phyloP scores from a whole-genome alignment of 2,113 vertebrate genomes.

The Osmerus mordax region DNA sequence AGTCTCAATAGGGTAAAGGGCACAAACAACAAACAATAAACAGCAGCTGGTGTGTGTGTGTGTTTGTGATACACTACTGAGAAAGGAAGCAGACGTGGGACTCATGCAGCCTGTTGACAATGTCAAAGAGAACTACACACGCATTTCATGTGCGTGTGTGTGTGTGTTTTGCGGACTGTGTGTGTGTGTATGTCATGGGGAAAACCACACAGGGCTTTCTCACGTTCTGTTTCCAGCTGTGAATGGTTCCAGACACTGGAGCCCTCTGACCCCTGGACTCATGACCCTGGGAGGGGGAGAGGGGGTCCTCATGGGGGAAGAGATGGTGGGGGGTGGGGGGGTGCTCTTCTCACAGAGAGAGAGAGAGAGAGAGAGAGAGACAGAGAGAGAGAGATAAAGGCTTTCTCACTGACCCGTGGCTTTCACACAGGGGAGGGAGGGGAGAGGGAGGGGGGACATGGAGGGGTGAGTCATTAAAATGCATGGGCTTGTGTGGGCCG shows the following conservation, averaged over 20 bases:
- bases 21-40: slow-evolving; percentile 35
- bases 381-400: slow-evolving; percentile 11
- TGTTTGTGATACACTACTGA: slow-evolving; percentile 15
- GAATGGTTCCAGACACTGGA: slow-evolving; percentile 65
- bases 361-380: slow-evolving; percentile 6
- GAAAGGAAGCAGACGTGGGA: slow-evolving; percentile 56
- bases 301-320: neutral
- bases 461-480: too few species aligned
- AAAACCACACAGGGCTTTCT: slow-evolving; percentile 70
- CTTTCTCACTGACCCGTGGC: too few species aligned
- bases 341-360: neutral
- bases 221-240: slow-evolving; percentile 77
- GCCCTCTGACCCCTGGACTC: slow-evolving; percentile 59
- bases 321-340: slow-evolving; percentile 11
- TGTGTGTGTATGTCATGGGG: slow-evolving; percentile 48
- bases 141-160: slow-evolving; percentile 19
- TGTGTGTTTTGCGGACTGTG: slow-evolving; percentile 26
- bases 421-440: neutral
- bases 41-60: slow-evolving; percentile 38
- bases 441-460: neutral
- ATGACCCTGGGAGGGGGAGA: slow-evolving; percentile 46
- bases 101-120: slow-evolving; percentile 40
- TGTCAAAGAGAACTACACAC: slow-evolving; percentile 55
- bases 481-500: neutral
- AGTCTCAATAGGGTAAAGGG: slow-evolving; percentile 41